phyloP scores from a whole-genome alignment of 2,888 invertebrate species.

The Rambutsinella grinnellia region DNA sequence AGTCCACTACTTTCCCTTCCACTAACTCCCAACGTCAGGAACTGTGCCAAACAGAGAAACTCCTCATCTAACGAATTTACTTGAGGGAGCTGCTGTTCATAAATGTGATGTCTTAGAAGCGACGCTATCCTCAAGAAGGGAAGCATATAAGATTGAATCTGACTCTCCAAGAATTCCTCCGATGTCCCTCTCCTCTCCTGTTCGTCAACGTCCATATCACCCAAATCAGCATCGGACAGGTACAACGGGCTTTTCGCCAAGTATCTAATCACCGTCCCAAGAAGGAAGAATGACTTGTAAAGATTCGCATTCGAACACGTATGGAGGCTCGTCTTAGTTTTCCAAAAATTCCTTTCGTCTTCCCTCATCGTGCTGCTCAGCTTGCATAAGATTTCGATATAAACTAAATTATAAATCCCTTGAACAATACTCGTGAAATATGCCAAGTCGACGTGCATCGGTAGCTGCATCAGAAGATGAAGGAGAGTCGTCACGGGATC shows the following conservation, averaged over 20 bases:
- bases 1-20: not conserved
- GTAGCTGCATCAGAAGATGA: conserved; percentile 88
- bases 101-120: conserved; percentile 82
- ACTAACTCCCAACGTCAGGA: conserved; percentile 76
- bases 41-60: conserved; percentile 83
- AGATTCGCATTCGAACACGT: conserved; percentile 40
- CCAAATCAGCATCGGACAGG: conserved; percentile 73
- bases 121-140: conserved; percentile 89
- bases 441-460: conserved; percentile 87
- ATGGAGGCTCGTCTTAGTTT: conserved; percentile 60
- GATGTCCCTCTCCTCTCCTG: not conserved
- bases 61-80: conserved; percentile 72
- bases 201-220: conserved; percentile 60
- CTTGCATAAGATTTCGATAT: conserved; percentile 89
- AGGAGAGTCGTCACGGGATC: conserved; percentile 89
- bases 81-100: conserved; percentile 74
- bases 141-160: conserved; percentile 84
- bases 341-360: conserved; percentile 73
- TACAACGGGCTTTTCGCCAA: conserved; percentile 75
- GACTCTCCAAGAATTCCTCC: conserved; percentile 68
- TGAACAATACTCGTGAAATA: conserved; percentile 91
- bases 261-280: conserved; percentile 70
- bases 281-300: conserved; percentile 61
- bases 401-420: conserved; percentile 88
- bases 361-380: conserved; percentile 79